These are phyloP conservation scores for Chloropsis hardwickii DNA, from an alignment of 2,113 vertebrate species.

Conservation along the genomic window DNA sequence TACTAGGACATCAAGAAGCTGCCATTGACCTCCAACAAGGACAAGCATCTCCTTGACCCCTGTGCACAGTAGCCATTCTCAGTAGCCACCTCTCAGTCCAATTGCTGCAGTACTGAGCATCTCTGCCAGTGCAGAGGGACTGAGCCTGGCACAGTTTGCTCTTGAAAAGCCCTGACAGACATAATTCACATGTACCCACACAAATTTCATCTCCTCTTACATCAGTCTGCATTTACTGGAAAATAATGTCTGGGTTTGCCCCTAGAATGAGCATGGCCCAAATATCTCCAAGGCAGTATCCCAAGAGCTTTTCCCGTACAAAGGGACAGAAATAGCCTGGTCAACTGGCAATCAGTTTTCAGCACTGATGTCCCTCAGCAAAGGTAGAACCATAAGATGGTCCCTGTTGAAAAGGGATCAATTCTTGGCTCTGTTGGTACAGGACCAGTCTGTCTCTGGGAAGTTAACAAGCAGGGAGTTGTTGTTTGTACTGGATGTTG, in stretches of 20 bases:
- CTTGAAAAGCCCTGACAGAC: background rate
- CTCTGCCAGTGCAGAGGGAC: background rate
- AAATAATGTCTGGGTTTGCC: background rate
- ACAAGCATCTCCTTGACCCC: background rate
- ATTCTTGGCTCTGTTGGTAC: background rate
- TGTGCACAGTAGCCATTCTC: background rate
- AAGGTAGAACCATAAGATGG: background rate
- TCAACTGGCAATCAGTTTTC: background rate
- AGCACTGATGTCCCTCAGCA: background rate
- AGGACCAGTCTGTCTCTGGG: background rate
- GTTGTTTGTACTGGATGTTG: background rate
- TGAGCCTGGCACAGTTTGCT: background rate
- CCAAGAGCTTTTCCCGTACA: background rate
- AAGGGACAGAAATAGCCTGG: background rate
- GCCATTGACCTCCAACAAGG: background rate
- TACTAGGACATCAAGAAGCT: background rate
- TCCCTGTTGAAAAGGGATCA: background rate
- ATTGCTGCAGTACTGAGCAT: fast-evolving
- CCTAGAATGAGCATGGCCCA: background rate
- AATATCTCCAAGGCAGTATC: background rate
- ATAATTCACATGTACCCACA: background rate
- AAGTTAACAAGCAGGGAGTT: background rate
- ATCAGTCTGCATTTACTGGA: background rate
- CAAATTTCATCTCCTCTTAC: background rate
- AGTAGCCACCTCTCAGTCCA: background rate